phyloP scores from a whole-genome alignment of 1,140 invertebrate species.

The Musca vetustissima region DNA sequence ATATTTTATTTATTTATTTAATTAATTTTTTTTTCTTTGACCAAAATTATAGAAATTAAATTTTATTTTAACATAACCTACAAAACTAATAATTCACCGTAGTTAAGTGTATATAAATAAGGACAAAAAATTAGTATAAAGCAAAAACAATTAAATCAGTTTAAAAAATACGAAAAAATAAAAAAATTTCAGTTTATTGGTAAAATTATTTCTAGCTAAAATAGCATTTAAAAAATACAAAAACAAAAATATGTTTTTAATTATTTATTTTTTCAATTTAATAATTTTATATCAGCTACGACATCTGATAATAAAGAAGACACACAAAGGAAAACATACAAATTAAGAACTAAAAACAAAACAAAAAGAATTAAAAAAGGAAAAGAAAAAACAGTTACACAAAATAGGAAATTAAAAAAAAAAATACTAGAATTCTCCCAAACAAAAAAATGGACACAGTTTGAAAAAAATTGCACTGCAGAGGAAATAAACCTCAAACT shows the following conservation, averaged over 20 bases:
- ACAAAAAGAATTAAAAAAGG: no score
- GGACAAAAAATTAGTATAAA: constrained; percentile 25
- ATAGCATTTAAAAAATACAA: background rate
- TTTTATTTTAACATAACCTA: no score
- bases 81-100: constrained; percentile 9
- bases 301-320: constrained; percentile 55
- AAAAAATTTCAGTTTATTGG: constrained; percentile 19
- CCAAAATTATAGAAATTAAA: no score
- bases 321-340: constrained; percentile 26
- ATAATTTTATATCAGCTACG: constrained; percentile 50
- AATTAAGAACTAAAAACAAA: constrained; percentile 12
- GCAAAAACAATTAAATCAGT: background rate
- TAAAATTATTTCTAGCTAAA: constrained; percentile 5
- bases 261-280: constrained; percentile 33
- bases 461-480: background rate
- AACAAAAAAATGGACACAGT: background rate
- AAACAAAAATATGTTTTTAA: constrained; percentile 4
- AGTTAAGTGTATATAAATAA: constrained; percentile 32
- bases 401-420: constrained; percentile 8
- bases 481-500: constrained; percentile 17
- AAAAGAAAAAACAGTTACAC: background rate
- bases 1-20: no score
- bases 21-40: no score
- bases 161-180: constrained; percentile 16
- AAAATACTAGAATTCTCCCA: background rate